Evolutionary conservation across 2,888 invertebrate genomes (phyloP), one percentile per base, ranked within the genome.

Genomic region (Drosophila kanekoi): DNA sequence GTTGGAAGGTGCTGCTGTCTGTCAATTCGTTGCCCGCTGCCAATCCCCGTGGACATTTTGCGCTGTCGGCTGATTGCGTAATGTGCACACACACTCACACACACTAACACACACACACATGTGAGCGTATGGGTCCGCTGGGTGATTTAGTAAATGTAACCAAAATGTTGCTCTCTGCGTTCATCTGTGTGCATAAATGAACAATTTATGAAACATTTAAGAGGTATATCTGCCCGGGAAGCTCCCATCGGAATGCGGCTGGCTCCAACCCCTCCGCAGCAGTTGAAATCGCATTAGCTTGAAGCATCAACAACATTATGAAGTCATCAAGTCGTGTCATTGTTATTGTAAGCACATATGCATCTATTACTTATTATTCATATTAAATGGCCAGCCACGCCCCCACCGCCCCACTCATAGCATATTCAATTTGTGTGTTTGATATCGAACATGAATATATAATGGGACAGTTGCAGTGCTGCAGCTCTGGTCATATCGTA

Each of bases 131-230:
- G 10, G 9, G 40, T 40, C 40, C 53, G 41, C 41, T 52, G 37
- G 18, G 33, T 49, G 57, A 48, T 58, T 68, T 44, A 41, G 51
- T 51, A 53, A 45, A 65, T 64, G 64, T 45, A 18, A 45, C 52
- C 40, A 33, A 65, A 64, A 45, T 65, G 53, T 43, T 47, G 43
- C 33, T 48, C 40, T 23, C 32, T 11, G 13, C 47, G 11, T 2
- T 33, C n/a, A 51, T n/a, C 40, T 28, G 40, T 54, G 43, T 57
- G 59, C 69, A 65, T 78, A 73, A 78, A 62, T 86, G 69, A 81
- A 73, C 73, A 77, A 77, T 86, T 81, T 83, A 83, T 77, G 59
- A 73, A 68, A 63, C 73, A 67, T 77, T 77, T 67, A 67, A 60
- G 62, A 72, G 52, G 20, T 37, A 18, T 38, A 43, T 11, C 13